Percentiles rank a stretch among this genome's conserved stretches.
Conservation (phyloP, 2,888 invertebrate genomes). For the Heliconius aoede region DNA sequence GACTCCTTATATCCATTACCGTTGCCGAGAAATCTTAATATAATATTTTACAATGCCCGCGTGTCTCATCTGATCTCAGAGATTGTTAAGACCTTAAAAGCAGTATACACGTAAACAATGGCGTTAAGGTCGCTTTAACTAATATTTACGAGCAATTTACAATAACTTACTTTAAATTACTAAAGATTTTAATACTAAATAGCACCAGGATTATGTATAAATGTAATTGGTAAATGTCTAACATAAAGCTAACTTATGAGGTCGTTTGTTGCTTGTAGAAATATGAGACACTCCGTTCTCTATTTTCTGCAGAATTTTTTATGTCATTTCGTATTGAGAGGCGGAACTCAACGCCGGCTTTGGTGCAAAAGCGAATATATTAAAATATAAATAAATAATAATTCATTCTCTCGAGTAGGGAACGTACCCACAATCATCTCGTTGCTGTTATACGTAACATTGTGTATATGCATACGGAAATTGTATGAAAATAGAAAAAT, state of each 20-base stretch:
- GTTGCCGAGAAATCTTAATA: constrained; percentile 1
- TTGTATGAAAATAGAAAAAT: too few species aligned
- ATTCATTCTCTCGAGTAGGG: too few species aligned
- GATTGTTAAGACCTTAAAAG: constrained; percentile 19
- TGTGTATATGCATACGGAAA: too few species aligned
- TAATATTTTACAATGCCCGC: constrained; percentile 15
- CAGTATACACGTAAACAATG: constrained; percentile 10
- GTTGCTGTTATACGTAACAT: too few species aligned
- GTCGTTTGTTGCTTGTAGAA: not conserved
- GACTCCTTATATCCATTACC: constrained; percentile 12
- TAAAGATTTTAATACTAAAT: constrained; percentile 3
- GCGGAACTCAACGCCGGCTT: too few species aligned
- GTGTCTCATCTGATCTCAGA: constrained; percentile 17
- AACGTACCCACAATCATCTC: too few species aligned
- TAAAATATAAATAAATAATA: too few species aligned
- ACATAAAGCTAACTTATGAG: not conserved
- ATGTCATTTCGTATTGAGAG: too few species aligned
- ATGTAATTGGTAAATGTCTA: not conserved
- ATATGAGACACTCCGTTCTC: not conserved
- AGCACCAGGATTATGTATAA: not conserved
- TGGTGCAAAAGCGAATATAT: too few species aligned
- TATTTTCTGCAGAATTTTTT: too few species aligned
- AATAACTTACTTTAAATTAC: constrained; percentile 1
- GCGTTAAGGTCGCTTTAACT: constrained; percentile 4
- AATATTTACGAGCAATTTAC: constrained; percentile 3